These are phyloP conservation scores for Hydrotaea diabolus DNA, from an alignment of 2,888 invertebrate genomes.

Conservation along the genomic window DNA sequence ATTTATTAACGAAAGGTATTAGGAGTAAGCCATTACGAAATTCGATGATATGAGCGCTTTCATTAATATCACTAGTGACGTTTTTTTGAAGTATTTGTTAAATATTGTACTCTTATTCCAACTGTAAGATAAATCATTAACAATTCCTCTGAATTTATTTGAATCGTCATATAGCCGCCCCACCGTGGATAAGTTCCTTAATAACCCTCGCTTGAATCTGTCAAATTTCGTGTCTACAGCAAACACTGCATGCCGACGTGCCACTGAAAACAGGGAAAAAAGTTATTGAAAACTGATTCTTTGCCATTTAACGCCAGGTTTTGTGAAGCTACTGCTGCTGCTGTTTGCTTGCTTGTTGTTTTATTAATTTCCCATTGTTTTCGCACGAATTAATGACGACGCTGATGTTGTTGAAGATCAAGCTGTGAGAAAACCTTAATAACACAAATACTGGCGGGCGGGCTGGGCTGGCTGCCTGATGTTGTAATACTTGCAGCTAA, in stretches of 20 bases:
- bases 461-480: background rate
- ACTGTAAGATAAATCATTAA: too few species aligned
- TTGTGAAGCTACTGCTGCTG: background rate
- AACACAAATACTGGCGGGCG: background rate
- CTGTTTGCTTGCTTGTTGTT: background rate
- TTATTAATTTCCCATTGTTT: slow-evolving; percentile 19
- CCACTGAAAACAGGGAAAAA: background rate
- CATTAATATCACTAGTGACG: too few species aligned
- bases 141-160: too few species aligned
- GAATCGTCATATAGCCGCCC: too few species aligned
- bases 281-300: slow-evolving; percentile 22
- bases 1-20: too few species aligned
- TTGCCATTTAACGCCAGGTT: slow-evolving; percentile 28
- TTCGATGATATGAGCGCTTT: too few species aligned
- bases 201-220: background rate
- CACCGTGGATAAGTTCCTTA: too few species aligned
- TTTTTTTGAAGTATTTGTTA: too few species aligned
- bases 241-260: background rate
- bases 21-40: too few species aligned
- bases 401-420: background rate
- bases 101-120: too few species aligned
- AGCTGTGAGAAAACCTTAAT: slow-evolving; percentile 34
- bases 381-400: background rate
- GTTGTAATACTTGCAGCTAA: slow-evolving; percentile 19
- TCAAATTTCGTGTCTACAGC: background rate